A percentile compares a stretch with the other conserved stretches of the same genome.
Evolutionary conservation across 1,140 invertebrate species (phyloP).

Genomic region (Adoxophyes honmai): DNA sequence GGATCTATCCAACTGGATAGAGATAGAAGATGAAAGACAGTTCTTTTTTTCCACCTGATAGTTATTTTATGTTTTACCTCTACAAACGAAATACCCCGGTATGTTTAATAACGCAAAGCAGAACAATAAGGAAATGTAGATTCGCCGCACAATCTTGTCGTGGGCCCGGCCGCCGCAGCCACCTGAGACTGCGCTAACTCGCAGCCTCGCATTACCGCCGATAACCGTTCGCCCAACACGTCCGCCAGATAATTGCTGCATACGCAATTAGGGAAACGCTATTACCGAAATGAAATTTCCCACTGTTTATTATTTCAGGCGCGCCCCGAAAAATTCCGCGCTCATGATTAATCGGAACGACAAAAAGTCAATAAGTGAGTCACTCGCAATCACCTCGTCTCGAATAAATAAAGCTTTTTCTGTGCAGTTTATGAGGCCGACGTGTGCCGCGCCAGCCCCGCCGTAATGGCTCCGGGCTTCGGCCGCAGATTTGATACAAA

Average conservation of each 20-base stretch:
- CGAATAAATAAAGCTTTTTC: conserved; percentile 1
- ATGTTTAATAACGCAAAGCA: background rate
- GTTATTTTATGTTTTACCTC: too few species aligned
- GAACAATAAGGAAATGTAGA: background rate
- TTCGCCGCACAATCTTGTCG: too few species aligned
- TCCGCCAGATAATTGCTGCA: conserved; percentile 51
- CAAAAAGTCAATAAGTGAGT: conserved; percentile 53
- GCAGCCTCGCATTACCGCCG: conserved; percentile 40
- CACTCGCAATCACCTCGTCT: conserved; percentile 37
- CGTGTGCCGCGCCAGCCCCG: background rate
- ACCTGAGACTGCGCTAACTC: conserved; percentile 56
- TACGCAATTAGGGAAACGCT: conserved; percentile 56
- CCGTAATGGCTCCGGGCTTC: background rate
- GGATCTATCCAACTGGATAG: too few species aligned
- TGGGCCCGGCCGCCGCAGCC: conserved; percentile 18
- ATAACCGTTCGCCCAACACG: conserved; percentile 44
- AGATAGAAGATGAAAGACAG: too few species aligned
- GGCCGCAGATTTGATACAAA: conserved; percentile 11
- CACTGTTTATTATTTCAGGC: background rate
- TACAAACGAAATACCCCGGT: background rate
- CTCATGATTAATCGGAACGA: conserved; percentile 53
- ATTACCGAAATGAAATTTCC: conserved; percentile 57
- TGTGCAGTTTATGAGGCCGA: conserved; percentile 25
- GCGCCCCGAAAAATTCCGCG: conserved; percentile 42
- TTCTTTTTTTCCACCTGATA: too few species aligned